phyloP scores from a whole-genome alignment of 2,888 invertebrate species.

The Trachelus troglodyta region DNA sequence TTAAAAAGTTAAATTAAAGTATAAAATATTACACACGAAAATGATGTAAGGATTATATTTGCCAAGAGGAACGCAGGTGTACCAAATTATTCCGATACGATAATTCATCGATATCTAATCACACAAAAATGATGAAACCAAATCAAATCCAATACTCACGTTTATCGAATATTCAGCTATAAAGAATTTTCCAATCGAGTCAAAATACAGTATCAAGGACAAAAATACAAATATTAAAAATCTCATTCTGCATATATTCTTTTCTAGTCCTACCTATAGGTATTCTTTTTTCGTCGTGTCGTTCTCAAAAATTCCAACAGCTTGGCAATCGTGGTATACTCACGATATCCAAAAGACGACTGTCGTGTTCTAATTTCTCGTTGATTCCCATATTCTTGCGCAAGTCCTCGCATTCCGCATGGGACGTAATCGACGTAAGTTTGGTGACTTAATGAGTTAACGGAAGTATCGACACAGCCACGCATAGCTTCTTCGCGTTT shows the following conservation, averaged over 20 bases:
- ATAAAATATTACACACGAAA: not conserved
- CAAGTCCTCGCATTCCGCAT: slow-evolving; percentile 19
- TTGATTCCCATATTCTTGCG: slow-evolving; percentile 17
- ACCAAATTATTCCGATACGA: not conserved
- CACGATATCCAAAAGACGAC: not conserved
- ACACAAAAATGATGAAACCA: not conserved
- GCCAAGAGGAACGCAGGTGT: not conserved
- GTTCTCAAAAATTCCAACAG: not conserved
- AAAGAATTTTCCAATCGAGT: not conserved
- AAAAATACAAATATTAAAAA: not conserved
- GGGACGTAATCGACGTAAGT: slow-evolving; percentile 18
- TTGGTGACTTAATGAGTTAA: not conserved
- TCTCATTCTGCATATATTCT: not conserved
- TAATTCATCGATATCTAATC: not conserved
- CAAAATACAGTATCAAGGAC: not conserved
- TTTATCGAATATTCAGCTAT: not conserved
- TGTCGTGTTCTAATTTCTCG: slow-evolving; percentile 20
- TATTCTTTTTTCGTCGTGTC: not conserved
- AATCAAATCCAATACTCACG: not conserved
- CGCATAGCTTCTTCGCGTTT: not conserved
- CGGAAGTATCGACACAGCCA: not conserved
- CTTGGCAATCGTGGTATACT: not conserved
- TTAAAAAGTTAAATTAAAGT: not conserved
- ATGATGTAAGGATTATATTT: not conserved
- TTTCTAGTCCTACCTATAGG: not conserved